Conservation (phyloP, 2,888 invertebrate species). For the Noctua janthina region DNA sequence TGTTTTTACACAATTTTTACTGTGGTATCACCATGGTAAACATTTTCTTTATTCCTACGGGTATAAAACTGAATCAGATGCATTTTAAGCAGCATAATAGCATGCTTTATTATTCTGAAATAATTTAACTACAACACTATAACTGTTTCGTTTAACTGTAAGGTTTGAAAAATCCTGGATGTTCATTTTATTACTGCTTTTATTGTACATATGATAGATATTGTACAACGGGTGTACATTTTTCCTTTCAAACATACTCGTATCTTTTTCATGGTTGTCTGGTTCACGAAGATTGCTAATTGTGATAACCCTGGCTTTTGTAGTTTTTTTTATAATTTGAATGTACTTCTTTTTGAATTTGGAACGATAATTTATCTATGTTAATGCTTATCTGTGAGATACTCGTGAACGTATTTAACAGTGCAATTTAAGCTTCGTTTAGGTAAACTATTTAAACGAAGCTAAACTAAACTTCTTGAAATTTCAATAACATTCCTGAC, state of each 20-base stretch:
- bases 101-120: not conserved
- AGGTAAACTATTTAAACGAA: slow-evolving; percentile 29
- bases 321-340: not conserved
- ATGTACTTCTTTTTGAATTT: slow-evolving; percentile 4
- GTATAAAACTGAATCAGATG: not conserved
- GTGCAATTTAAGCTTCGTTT: slow-evolving; percentile 11
- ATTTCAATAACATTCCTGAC: slow-evolving; percentile 63
- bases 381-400: not conserved
- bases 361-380: not conserved
- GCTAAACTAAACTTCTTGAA: slow-evolving; percentile 45
- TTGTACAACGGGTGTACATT: not conserved
- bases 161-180: not conserved
- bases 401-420: slow-evolving; percentile 16
- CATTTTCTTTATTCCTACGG: not conserved
- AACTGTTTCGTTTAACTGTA: not conserved
- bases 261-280: not conserved
- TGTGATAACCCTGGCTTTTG: not conserved
- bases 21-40: not conserved
- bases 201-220: not conserved
- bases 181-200: not conserved
- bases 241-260: not conserved
- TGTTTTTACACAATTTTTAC: not conserved
- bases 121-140: not conserved
- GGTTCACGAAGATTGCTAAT: not conserved
- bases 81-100: not conserved